A percentile compares a stretch with the other conserved stretches of the same genome.
phyloP scores from a whole-genome alignment of 2,113 vertebrate species.

The Ovibos moschatus region DNA sequence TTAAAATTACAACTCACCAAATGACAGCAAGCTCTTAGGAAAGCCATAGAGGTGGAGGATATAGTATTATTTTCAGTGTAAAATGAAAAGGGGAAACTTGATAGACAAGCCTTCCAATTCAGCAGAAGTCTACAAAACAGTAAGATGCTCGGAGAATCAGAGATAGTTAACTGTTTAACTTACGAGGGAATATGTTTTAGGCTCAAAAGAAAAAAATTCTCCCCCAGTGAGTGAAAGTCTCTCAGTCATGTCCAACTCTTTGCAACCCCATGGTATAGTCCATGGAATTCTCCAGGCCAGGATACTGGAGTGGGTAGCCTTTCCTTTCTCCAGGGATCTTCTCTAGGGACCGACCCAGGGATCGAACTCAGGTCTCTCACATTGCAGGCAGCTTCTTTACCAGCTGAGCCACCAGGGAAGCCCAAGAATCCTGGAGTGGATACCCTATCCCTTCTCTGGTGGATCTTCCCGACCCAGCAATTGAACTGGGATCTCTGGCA shows the following conservation, averaged over 20 bases:
- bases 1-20: constrained; percentile 33
- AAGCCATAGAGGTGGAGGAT: not conserved
- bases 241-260: not conserved
- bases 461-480: not conserved
- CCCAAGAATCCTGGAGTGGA: not conserved
- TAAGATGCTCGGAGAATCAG: not conserved
- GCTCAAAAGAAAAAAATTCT: not conserved
- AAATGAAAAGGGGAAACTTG: constrained; percentile 26
- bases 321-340: not conserved
- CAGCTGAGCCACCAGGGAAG: not conserved
- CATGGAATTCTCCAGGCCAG: not conserved
- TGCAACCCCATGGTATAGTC: not conserved
- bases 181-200: not conserved
- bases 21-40: not conserved
- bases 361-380: accelerated
- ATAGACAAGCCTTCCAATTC: constrained; percentile 23
- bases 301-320: not conserved
- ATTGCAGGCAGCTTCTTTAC: not conserved
- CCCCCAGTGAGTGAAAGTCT: not conserved
- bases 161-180: not conserved
- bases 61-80: not conserved
- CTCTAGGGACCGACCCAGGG: not conserved
- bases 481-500: not conserved
- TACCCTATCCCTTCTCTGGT: not conserved
- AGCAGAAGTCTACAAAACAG: not conserved